These are phyloP conservation scores for Polypterus bichir DNA, from an alignment of 2,113 vertebrate genomes.

Conservation along the genomic window DNA sequence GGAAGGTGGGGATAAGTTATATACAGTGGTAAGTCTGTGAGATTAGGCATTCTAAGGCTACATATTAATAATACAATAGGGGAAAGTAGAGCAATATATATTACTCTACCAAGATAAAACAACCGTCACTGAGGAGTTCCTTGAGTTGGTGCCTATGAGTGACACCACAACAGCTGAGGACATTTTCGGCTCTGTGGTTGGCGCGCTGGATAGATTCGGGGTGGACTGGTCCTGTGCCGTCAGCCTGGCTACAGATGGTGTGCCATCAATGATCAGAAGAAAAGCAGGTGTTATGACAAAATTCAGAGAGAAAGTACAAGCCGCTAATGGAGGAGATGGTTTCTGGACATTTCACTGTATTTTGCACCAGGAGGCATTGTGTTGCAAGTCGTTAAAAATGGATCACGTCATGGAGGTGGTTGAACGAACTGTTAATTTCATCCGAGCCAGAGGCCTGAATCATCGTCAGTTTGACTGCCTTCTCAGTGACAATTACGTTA, in stretches of 20 bases:
- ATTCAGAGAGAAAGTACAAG: conserved; percentile 13
- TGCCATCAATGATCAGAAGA: conserved; percentile 14
- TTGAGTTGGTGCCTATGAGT: conserved; percentile 14
- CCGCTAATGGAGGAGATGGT: conserved; percentile 6
- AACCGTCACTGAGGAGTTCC: conserved; percentile 14
- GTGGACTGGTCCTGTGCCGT: conserved; percentile 18
- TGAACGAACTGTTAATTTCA: conserved; percentile 18
- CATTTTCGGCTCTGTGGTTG: conserved; percentile 12
- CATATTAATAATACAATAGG: too few species aligned
- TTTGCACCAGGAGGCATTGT: conserved; percentile 22
- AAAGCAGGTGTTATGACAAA: conserved; percentile 1
- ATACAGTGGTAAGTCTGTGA: too few species aligned
- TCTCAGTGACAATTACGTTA: conserved; percentile 7
- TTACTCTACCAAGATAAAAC: too few species aligned
- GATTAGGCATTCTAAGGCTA: too few species aligned
- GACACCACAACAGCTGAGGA: conserved; percentile 10
- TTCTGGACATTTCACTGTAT: conserved; percentile 24
- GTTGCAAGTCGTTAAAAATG: conserved; percentile 20
- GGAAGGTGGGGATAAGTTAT: too few species aligned
- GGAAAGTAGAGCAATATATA: too few species aligned
- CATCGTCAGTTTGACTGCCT: conserved; percentile 20
- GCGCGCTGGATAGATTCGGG: conserved; percentile 10
- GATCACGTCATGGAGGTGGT: conserved; percentile 20
- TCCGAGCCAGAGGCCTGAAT: conserved; percentile 18
- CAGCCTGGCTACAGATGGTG: conserved; percentile 18